These are phyloP conservation scores for Poeciliopsis prolifica DNA, from an alignment of 2,113 vertebrate genomes.

Conservation along the genomic window DNA sequence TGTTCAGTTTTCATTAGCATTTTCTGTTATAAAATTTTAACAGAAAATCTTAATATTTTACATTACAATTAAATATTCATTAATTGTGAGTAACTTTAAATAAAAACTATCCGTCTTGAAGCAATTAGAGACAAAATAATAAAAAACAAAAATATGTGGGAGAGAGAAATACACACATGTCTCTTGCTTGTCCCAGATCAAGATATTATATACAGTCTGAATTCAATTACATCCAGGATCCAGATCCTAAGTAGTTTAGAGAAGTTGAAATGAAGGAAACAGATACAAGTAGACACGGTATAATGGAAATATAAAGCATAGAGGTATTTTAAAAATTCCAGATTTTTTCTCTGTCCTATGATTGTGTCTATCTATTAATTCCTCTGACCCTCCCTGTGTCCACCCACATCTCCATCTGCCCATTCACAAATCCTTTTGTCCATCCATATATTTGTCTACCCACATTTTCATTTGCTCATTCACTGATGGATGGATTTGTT, in stretches of 20 bases:
- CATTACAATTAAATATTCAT: conserved; percentile 8
- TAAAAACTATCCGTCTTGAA: neutral
- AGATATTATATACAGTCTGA: neutral
- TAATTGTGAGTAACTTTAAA: conserved; percentile 2
- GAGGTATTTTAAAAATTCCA: too few species aligned
- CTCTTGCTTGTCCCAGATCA: neutral
- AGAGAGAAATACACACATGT: neutral
- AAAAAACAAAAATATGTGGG: neutral
- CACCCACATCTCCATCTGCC: neutral
- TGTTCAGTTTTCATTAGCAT: neutral
- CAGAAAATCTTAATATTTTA: conserved; percentile 7
- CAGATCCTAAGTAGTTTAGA: too few species aligned
- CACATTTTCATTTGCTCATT: neutral
- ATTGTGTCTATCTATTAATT: neutral
- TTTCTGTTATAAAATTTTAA: neutral
- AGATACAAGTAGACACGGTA: too few species aligned
- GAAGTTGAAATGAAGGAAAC: too few species aligned
- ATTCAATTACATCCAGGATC: too few species aligned
- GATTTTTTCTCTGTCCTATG: neutral
- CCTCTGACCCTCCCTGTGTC: too few species aligned
- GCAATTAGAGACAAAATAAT: neutral
- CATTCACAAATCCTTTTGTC: neutral
- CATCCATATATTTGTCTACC: neutral
- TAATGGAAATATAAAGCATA: too few species aligned
- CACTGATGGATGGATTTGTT: too few species aligned